Evolutionary conservation across 2,888 invertebrate species (phyloP).

Genomic region (Synergus japonicus): DNA sequence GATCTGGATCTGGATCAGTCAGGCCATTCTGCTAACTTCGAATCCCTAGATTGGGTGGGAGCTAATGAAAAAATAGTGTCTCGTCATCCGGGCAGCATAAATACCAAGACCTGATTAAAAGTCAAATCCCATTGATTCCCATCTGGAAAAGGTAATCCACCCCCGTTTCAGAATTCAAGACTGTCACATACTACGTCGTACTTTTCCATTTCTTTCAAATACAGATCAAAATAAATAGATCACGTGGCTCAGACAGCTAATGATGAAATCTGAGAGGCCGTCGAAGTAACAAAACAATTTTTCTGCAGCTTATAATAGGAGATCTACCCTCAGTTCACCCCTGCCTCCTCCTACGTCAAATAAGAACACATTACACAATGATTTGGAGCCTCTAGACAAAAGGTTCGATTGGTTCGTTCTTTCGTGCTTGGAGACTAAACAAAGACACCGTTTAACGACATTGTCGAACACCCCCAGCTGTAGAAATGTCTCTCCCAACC

Average conservation of each 20-base stretch:
- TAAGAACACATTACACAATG: neutral
- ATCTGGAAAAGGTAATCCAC: conserved; percentile 32
- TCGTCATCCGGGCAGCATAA: conserved; percentile 60
- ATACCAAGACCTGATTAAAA: conserved; percentile 45
- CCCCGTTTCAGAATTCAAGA: neutral
- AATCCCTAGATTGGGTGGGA: conserved; percentile 32
- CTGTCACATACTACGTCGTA: neutral
- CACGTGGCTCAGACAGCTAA: too few species aligned
- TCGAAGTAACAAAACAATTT: neutral
- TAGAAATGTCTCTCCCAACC: conserved; percentile 45
- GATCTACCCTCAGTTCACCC: neutral
- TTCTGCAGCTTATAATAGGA: neutral
- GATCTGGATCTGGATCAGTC: conserved; percentile 61
- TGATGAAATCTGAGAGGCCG: neutral
- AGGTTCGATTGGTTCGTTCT: conserved; percentile 16
- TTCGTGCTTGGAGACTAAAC: conserved; percentile 58
- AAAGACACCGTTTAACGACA: conserved; percentile 72
- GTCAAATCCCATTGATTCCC: conserved; percentile 48
- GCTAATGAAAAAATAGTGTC: conserved; percentile 69
- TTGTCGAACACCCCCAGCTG: conserved; percentile 61
- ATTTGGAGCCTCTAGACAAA: neutral
- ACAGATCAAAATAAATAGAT: neutral
- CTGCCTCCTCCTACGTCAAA: neutral
- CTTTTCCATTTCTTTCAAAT: neutral
- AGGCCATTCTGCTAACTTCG: conserved; percentile 40